Base-by-base conservation (phyloP, 2,113 vertebrate species). In the Pantherophis guttatus region DNA sequence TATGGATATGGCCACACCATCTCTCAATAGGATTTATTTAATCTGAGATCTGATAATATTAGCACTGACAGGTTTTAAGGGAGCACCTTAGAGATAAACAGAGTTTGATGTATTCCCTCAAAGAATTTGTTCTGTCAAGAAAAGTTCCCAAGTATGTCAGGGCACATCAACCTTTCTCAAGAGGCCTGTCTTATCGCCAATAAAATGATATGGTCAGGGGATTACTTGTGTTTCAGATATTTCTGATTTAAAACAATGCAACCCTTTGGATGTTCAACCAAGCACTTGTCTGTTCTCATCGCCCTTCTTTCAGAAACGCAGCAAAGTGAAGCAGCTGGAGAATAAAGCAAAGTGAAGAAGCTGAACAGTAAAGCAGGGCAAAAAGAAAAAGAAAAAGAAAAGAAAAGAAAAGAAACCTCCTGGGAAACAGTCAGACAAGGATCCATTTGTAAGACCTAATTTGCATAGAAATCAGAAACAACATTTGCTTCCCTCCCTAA, bases 91-190 rank as follows among this genome's bases (percentile, higher is more conserved):
- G 89, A 97, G 93, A 96, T 96, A 97, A 96, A 95, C 94, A 96
- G n/a, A 92, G 91, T 97, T 97, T 98, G 96, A 98, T 97, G 95
- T 94, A 96, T 95, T 96, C 97, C 96, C 97, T 98, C 93, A 95
- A 97, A 97, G 95, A 97, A 96, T 96, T 95, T 97, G 85, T 95
- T 96, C 95, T 96, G 96, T 97, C 97, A 97, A 95, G 92, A 93
- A 97, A 97, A 9, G 0, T 97, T 96, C 97, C 95, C 94, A 95
- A 96, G 97, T 94, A 91, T n/a, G 86, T 96, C 1, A 57, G 95
- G 95, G 94, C 95, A 94, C 92, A 94, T 94, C 97, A 97, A 97
- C 95, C 95, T 90, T 94, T 94, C 94, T 96, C 95, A 95, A 95
- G 97, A 96, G 91, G 92, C 91, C 93, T 96, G 94, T 87, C 87